phyloP scores from a whole-genome alignment of 2,797 vertebrate genomes.

The Mycteria americana region DNA sequence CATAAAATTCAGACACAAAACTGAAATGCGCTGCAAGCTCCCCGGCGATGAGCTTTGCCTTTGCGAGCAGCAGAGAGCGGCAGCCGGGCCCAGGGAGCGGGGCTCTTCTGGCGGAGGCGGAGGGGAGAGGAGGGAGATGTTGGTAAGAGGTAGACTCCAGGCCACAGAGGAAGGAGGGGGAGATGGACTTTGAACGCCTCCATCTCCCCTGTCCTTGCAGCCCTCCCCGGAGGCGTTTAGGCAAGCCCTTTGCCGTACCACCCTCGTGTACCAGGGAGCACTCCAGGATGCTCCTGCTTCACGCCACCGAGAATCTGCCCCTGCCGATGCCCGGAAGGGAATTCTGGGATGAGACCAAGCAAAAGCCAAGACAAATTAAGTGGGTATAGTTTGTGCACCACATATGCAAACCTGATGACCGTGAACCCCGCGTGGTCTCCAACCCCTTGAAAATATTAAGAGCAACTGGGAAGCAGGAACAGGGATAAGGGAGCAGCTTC shows the following conservation, averaged over 20 bases:
- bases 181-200: background rate
- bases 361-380: background rate
- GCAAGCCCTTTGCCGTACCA: background rate
- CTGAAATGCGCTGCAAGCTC: background rate
- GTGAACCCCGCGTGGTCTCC: fast-evolving
- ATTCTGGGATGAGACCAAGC: background rate
- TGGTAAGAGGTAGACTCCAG: background rate
- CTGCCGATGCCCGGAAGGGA: background rate
- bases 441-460: background rate
- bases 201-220: background rate
- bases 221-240: background rate
- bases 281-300: background rate
- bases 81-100: fast-evolving
- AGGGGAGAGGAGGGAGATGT: background rate
- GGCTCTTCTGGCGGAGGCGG: background rate
- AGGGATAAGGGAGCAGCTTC: background rate
- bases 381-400: background rate
- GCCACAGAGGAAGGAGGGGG: background rate
- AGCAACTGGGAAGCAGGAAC: background rate
- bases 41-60: background rate
- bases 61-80: background rate
- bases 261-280: background rate
- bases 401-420: background rate
- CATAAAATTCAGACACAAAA: background rate
- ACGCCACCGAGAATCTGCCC: background rate